Base-by-base conservation (phyloP, 2,797 vertebrate genomes). In the Xiphophorus birchmanni region DNA sequence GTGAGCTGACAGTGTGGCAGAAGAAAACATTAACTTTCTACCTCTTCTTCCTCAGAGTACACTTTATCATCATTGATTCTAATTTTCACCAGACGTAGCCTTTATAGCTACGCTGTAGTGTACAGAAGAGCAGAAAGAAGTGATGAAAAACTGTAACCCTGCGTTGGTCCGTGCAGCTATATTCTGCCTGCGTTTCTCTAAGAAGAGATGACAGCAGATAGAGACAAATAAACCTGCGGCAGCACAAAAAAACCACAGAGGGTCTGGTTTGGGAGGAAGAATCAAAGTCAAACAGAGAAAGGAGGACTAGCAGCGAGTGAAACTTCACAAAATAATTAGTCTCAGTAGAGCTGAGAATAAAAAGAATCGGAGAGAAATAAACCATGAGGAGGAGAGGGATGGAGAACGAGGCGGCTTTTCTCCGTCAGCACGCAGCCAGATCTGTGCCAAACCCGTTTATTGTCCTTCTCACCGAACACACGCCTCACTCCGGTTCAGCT, bases 281-380 rank as follows among this genome's bases (percentile, higher is more conserved):
- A 83, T 77, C 74, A 80, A 77, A 89, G 82, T 89, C 71, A 82
- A 88, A 82, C 80, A 32, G 54, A 84, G 93, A 91, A 52, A 84
- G 93, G 78, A 93, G 80, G 82, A 89, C 76, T 69, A 76, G 84
- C 79, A 89, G 84, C 26, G 56, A 82, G 80, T 86, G 79, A 87
- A 81, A 85, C 89, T 80, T 90, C 75, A 84, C 72, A 91, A 94
- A 93, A 94, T 95, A 95, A 95, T 95, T 92, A 93, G 91, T 95
- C 92, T 95, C 92, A 77, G 86, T 82, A 90, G 93, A 85, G 82
- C 88, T 80, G 79, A 84, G 75, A 75, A 37, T 82, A 29, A 75
- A 82, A 81, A 67, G 73, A 47, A 74, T 3, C 74, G 50, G 71
- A 52, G 32, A 65, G 84, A 71, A 69, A 71, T 71, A 71, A 84